Conservation (phyloP, 2,113 vertebrate species). For the Sporophila hypoxantha region DNA sequence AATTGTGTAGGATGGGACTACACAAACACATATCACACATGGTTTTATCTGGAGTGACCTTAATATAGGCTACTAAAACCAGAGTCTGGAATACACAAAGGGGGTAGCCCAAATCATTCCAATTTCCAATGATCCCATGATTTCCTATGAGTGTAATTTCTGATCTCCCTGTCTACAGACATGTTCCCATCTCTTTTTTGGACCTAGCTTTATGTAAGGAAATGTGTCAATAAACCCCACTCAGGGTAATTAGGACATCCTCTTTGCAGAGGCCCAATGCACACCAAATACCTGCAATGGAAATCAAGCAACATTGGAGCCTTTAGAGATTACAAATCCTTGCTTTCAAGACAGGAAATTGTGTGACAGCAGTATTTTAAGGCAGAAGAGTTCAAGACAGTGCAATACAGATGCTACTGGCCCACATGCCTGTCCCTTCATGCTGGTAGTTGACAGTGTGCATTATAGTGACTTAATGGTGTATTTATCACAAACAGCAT, state of each 20-base stretch:
- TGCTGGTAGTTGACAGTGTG: neutral
- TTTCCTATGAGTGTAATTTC: neutral
- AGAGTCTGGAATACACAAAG: neutral
- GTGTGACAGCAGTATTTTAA: neutral
- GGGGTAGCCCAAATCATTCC: neutral
- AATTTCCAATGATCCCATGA: neutral
- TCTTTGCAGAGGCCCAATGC: neutral
- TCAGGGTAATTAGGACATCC: neutral
- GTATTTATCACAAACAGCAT: constrained; percentile 1
- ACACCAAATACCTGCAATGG: neutral
- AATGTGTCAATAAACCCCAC: neutral
- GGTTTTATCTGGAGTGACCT: neutral
- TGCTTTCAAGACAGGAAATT: neutral
- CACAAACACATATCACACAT: fast-evolving
- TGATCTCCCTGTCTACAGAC: neutral
- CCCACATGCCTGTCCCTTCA: neutral
- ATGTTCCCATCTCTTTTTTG: neutral
- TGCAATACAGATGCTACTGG: neutral
- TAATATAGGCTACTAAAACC: neutral
- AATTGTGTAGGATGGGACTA: too few species aligned
- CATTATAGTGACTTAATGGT: neutral
- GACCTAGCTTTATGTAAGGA: neutral
- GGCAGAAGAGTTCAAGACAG: neutral
- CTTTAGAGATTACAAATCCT: neutral
- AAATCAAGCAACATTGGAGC: neutral